Evolutionary conservation across 2,888 invertebrate species (phyloP).

Genomic region (Eumacrocentrus americanus): DNA sequence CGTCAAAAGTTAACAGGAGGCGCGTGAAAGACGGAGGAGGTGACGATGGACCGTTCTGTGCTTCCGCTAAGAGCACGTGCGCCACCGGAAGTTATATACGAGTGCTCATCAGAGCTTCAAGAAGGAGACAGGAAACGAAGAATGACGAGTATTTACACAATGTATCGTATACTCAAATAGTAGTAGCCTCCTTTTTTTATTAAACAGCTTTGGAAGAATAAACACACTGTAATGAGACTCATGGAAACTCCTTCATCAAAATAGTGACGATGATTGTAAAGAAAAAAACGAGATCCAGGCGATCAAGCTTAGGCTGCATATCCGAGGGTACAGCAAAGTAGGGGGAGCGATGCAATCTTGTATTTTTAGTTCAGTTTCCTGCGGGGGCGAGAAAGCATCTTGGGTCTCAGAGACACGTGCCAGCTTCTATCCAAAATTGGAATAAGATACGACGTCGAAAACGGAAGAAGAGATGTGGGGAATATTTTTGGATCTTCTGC

Average conservation of each 20-base stretch:
- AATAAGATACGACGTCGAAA: conserved; percentile 14
- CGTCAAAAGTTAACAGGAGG: neutral
- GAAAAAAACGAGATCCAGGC: too few species aligned
- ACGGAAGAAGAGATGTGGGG: conserved; percentile 22
- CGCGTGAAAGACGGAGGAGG: conserved; percentile 22
- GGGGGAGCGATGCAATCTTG: neutral
- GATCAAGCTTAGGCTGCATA: too few species aligned
- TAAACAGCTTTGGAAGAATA: too few species aligned
- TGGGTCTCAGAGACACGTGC: conserved; percentile 12
- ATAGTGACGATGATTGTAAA: too few species aligned
- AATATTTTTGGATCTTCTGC: conserved; percentile 14
- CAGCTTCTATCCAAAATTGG: conserved; percentile 5
- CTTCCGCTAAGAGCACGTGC: conserved; percentile 52
- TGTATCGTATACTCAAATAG: too few species aligned
- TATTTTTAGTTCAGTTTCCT: neutral
- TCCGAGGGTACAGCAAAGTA: neutral
- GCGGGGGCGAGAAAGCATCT: neutral
- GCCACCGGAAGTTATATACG: conserved; percentile 43
- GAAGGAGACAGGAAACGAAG: too few species aligned
- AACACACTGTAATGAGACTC: too few species aligned
- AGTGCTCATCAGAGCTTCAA: too few species aligned
- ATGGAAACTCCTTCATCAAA: too few species aligned
- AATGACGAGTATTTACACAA: too few species aligned
- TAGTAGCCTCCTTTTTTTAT: too few species aligned
- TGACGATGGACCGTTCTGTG: conserved; percentile 44